A percentile compares a stretch with the other conserved stretches of the same genome.
Evolutionary conservation across 1,140 invertebrate genomes (phyloP).

Genomic region (Heterodera schachtii): DNA sequence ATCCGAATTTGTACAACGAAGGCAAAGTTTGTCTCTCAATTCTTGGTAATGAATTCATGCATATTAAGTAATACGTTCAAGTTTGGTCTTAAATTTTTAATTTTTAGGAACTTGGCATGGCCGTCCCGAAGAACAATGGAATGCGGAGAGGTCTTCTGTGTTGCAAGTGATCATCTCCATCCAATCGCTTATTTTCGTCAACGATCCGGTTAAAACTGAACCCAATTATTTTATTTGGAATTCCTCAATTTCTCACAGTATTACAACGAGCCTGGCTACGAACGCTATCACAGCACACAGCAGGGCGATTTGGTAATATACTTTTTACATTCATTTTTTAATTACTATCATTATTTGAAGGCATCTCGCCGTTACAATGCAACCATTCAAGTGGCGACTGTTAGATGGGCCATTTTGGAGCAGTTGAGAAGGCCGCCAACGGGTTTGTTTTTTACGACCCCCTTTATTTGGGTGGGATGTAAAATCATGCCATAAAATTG

Average conservation of each 20-base stretch:
- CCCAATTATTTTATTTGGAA: conserved; percentile 69
- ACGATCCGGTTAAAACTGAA: conserved; percentile 1
- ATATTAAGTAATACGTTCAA: background rate
- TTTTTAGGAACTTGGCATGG: conserved; percentile 85
- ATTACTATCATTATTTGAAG: conserved; percentile 30
- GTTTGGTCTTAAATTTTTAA: conserved; percentile 15
- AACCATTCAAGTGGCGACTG: conserved; percentile 88
- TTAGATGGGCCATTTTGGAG: conserved; percentile 93
- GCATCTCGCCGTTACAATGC: conserved; percentile 82
- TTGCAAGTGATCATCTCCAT: conserved; percentile 86
- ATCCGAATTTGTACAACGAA: conserved; percentile 29
- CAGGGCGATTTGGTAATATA: conserved; percentile 51
- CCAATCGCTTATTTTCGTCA: conserved; percentile 69
- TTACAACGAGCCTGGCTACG: conserved; percentile 97
- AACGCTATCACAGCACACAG: conserved; percentile 70
- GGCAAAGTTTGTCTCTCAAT: conserved; percentile 67
- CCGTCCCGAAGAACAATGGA: conserved; percentile 97
- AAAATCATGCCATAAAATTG: too few species aligned
- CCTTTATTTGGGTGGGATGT: background rate
- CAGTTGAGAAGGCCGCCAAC: conserved; percentile 84
- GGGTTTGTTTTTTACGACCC: conserved; percentile 62
- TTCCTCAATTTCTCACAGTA: conserved; percentile 87
- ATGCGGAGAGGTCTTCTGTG: conserved; percentile 85
- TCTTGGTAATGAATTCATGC: conserved; percentile 52
- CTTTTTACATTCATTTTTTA: too few species aligned